Evolutionary conservation across 2,888 invertebrate species (phyloP).

Genomic region (Callyntrura guangdongensis): DNA sequence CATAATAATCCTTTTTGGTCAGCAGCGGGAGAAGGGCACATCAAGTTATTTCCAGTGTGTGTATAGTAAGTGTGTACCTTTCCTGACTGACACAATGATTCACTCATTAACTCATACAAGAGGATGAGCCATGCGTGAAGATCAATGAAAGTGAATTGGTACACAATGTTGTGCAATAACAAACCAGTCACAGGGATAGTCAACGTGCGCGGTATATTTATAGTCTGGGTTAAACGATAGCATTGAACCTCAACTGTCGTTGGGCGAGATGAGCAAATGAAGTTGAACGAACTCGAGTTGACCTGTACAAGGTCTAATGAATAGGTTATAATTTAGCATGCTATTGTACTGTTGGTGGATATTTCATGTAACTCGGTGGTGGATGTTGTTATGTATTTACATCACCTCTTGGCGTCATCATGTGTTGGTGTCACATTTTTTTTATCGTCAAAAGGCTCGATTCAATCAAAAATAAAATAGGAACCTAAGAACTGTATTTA

Average conservation of each 20-base stretch:
- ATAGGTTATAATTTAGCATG: slow-evolving; percentile 11
- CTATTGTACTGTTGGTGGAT: no score
- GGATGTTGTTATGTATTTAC: not conserved
- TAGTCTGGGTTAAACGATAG: not conserved
- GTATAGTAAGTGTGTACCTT: slow-evolving; percentile 9
- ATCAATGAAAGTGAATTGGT: slow-evolving; percentile 68
- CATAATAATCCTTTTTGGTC: slow-evolving; percentile 23
- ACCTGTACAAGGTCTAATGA: slow-evolving; percentile 65
- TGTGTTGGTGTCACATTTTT: slow-evolving; percentile 19
- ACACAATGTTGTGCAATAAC: slow-evolving; percentile 57
- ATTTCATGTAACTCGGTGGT: no score
- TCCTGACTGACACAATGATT: slow-evolving; percentile 27
- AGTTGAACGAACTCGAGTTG: slow-evolving; percentile 70
- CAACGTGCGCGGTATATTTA: slow-evolving; percentile 27
- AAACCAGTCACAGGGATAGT: slow-evolving; percentile 16
- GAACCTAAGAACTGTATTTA: not conserved
- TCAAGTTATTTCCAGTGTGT: slow-evolving; percentile 47
- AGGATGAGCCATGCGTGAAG: slow-evolving; percentile 42
- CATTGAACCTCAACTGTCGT: slow-evolving; percentile 39
- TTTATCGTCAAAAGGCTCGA: not conserved
- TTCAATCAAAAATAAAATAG: not conserved
- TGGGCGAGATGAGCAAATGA: not conserved
- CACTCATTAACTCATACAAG: not conserved
- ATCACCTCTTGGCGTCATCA: slow-evolving; percentile 18
- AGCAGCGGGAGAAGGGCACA: slow-evolving; percentile 51